A percentile compares a stretch with the other conserved stretches of the same genome.
phyloP scores from a whole-genome alignment of 1,140 invertebrate genomes.

The Pseudomyrmex cubaensis region DNA sequence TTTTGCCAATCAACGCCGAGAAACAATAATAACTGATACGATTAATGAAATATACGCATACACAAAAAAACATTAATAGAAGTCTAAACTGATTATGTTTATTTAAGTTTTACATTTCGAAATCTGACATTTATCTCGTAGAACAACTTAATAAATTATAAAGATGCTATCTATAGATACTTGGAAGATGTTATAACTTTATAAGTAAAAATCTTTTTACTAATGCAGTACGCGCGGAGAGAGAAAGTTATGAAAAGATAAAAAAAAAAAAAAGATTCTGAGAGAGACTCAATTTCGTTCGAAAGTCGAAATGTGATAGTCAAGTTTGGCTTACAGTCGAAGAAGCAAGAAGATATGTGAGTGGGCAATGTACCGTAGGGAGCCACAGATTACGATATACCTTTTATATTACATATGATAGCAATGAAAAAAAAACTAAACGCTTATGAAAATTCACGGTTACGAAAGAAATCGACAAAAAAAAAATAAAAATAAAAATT shows the following conservation, averaged over 20 bases:
- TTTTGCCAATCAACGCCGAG: too few relatives aligned
- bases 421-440: constrained; percentile 84
- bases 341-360: constrained; percentile 67
- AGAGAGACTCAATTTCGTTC: constrained; percentile 66
- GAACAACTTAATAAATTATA: too few relatives aligned
- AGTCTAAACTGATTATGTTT: too few relatives aligned
- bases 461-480: constrained; percentile 18
- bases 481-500: constrained; percentile 31
- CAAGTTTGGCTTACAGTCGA: constrained; percentile 63
- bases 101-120: too few relatives aligned
- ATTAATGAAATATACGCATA: too few relatives aligned
- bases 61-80: too few relatives aligned
- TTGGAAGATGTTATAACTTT: too few relatives aligned
- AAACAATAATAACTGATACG: too few relatives aligned
- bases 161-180: too few relatives aligned
- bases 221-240: too few relatives aligned
- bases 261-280: background rate
- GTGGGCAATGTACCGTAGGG: constrained; percentile 78
- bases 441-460: constrained; percentile 85
- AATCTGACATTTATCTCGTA: too few relatives aligned
- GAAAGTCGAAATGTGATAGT: constrained; percentile 58
- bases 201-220: too few relatives aligned
- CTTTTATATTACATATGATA: constrained; percentile 83
- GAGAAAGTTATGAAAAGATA: constrained; percentile 23
- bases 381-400: constrained; percentile 82